Base-by-base conservation (phyloP, 92 coral and sea anemone species). In the Plumapathes pennacea region DNA sequence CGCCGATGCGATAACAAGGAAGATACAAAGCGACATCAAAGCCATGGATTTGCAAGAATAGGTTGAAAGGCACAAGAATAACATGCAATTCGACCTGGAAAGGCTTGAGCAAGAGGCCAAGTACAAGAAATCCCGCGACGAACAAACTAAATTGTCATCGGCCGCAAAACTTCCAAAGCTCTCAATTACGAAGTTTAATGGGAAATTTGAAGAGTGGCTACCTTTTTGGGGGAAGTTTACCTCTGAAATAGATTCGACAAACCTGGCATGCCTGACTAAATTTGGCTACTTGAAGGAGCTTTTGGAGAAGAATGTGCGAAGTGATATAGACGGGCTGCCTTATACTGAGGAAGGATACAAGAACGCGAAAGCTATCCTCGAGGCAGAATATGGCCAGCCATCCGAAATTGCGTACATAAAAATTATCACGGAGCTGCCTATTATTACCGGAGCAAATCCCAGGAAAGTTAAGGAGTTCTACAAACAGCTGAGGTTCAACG, bases 91-190 rank as follows among this genome's bases (percentile, higher is more conserved):
- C 3, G 71, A 63, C 27, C 49, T 2, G 41, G 64, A 82, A 46
- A 38, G 53, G 27, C 55, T 75, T 37, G 76, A 64, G 46, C 72
- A 73, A 51, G 73, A 60, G 61, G 77, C 67, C 7, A 60, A 67
- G 48, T 80, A 65, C 52, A 72, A 80, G 38, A 54, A 54, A 49
- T 32, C 37, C 17, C 60, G 54, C 9, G 52, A 63, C 25, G 45
- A 70, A 34, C 38, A 47, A 14, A 10, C 18, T 17, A 44, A 54
- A 18, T 22, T 29, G 27, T 44, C 36, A 25, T 37, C 74, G 22
- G 43, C 54, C 17, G 81, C 77, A 43, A 84, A 84, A 46, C 54
- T 84, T 10, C 85, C 90, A 33, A 77, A 77, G 44, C 52, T 83
- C 21, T 32, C 64, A 5, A 83, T 83, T 10, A 64, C 88, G 36